Evolutionary conservation across 1,140 invertebrate genomes (phyloP), one percentile per base, ranked within the genome.

Genomic region (Pomacea maculata): DNA sequence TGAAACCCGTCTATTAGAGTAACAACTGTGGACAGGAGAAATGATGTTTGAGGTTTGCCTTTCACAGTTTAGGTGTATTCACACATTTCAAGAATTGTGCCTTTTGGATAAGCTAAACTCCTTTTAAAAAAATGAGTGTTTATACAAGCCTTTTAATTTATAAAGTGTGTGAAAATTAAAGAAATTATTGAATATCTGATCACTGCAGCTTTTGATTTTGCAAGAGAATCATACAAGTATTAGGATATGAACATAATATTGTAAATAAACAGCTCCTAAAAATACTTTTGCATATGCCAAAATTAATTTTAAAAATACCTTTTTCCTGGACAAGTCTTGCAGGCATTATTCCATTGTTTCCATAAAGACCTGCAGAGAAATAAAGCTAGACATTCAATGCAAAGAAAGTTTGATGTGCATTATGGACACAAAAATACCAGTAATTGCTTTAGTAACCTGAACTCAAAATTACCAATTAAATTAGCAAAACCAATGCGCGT

Each of bases 311-410:
- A 70, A 34, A 25, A 45, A 78, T 84, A 92, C 91, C 88, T 87
- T 87, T 86, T 65, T 88, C 81, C 82, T 96, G 82, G 54, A 94
- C 93, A 10, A 93, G 91, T 86, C 93, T 93, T 52, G 94, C 95
- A 75, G 95, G 96, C 80, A 96, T 88, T 71, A 96, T 91, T 79
- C 96, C 96, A 94, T 95, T 95, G 85, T 95, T 94, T 3, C 95
- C 95, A 91, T 95, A 96, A 10, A 96, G 90, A 79, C 95, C 95
- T 96, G 87, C 9, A 91, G 90, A 75, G 34, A 45, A 45, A 45
- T 45, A 45, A 45, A 45, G 3, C 34, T 45, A 45, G 34, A 45
- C 34, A 45, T 45, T 45, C 34, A 45, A 45, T 45, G 34, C 2
- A 45, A 45, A 45, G 6, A 6, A 2, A 4, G 34, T 45, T 45